These are phyloP conservation scores for Temnothorax ravouxi DNA, from an alignment of 2,888 invertebrate species.

Conservation along the genomic window DNA sequence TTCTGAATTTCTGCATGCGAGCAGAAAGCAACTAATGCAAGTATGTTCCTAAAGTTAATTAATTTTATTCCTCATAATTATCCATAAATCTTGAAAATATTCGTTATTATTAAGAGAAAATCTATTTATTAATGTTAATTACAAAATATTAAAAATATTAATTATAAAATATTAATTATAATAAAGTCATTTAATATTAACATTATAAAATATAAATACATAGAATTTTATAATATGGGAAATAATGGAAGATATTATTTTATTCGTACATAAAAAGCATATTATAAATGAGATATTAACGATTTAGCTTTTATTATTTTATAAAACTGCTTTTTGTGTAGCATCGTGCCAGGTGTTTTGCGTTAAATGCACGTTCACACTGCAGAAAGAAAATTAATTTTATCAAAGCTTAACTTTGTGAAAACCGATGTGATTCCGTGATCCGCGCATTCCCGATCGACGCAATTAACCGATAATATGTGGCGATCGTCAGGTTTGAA, in stretches of 20 bases:
- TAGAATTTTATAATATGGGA: not conserved
- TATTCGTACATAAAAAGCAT: not conserved
- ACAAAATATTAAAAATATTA: not conserved
- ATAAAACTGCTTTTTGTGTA: not conserved
- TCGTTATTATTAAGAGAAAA: not conserved
- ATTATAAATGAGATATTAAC: not conserved
- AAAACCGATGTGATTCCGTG: not conserved
- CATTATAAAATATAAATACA: not conserved
- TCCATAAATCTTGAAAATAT: not conserved
- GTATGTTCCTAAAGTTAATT: conserved; percentile 50
- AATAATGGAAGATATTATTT: not conserved
- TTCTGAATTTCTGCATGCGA: not conserved
- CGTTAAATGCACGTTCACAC: not conserved
- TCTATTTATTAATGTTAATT: not conserved
- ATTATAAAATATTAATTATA: not conserved
- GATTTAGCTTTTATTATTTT: not conserved
- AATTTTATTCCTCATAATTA: not conserved
- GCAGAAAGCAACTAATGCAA: conserved; percentile 3
- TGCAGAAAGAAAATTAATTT: not conserved
- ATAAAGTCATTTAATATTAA: not conserved
- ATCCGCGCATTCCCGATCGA: not conserved
- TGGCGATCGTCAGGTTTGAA: not conserved
- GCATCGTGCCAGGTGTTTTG: not conserved
- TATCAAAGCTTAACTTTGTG: conserved; percentile 18
- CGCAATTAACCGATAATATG: not conserved